Evolutionary conservation across 2,888 invertebrate genomes (phyloP).

Genomic region (Zhengitettix transpicula): DNA sequence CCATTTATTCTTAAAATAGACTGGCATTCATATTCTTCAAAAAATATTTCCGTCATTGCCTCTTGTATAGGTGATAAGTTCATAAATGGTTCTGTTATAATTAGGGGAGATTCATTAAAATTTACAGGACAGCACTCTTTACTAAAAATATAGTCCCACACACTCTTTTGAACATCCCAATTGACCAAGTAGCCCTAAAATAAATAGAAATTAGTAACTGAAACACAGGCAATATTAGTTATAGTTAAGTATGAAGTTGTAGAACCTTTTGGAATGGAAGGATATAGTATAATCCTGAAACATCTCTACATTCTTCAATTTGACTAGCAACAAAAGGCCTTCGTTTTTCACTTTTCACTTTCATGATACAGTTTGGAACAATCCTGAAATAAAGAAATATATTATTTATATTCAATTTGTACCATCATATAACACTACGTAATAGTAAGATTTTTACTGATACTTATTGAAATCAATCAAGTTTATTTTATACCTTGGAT

Average conservation of each 20-base stretch:
- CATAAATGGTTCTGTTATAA: slow-evolving; percentile 87
- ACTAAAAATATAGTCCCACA: slow-evolving; percentile 92
- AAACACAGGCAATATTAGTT: background rate
- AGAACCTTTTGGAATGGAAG: slow-evolving; percentile 72
- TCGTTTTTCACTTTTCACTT: slow-evolving; percentile 90
- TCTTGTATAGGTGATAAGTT: slow-evolving; percentile 88
- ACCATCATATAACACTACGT: background rate
- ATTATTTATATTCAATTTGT: no score
- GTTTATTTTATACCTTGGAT: slow-evolving; percentile 39
- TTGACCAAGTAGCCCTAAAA: slow-evolving; percentile 73
- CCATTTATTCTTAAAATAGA: slow-evolving; percentile 60
- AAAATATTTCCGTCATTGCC: slow-evolving; percentile 87
- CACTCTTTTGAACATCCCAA: slow-evolving; percentile 88
- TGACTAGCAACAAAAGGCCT: slow-evolving; percentile 87
- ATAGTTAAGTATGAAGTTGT: background rate
- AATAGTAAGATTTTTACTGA: no score
- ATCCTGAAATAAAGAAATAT: slow-evolving; percentile 30
- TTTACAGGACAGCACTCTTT: slow-evolving; percentile 67
- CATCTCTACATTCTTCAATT: slow-evolving; percentile 90
- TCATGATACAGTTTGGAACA: slow-evolving; percentile 91
- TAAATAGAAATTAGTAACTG: background rate
- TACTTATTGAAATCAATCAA: no score
- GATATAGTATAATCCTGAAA: slow-evolving; percentile 85
- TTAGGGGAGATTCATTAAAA: slow-evolving; percentile 57
- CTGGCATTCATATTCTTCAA: slow-evolving; percentile 90